A percentile compares a stretch with the other conserved stretches of the same genome.
Evolutionary conservation across 2,797 vertebrate species (phyloP).

Genomic region (Schizopygopsis malacanthus): DNA sequence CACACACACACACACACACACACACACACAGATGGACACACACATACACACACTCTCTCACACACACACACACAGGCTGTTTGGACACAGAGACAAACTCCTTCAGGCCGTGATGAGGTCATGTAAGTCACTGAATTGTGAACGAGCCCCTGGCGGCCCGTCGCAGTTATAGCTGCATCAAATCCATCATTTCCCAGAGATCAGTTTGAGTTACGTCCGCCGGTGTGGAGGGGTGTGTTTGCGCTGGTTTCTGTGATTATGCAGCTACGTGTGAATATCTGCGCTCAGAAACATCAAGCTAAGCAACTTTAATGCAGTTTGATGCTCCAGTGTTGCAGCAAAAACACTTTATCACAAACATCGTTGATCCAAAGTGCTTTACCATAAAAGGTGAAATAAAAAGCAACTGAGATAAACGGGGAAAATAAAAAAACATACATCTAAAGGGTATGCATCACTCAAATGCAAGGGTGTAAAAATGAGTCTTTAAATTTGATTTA

Average conservation of each 20-base stretch:
- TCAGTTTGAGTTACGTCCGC: neutral
- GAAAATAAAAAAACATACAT: too few species aligned
- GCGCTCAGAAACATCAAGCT: neutral
- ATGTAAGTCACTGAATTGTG: neutral
- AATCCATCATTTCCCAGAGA: slow-evolving; percentile 8
- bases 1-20: too few species aligned
- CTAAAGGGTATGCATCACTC: too few species aligned
- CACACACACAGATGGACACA: too few species aligned
- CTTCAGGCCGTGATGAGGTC: neutral
- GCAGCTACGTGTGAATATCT: neutral
- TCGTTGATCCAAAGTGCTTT: too few species aligned
- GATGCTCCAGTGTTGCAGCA: neutral
- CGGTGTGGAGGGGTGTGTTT: neutral
- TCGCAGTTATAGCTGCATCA: neutral
- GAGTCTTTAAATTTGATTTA: too few species aligned
- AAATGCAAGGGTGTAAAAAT: too few species aligned
- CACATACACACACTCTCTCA: too few species aligned
- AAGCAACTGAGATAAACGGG: too few species aligned
- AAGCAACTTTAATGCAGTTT: neutral
- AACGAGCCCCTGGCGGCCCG: slow-evolving; percentile 8
- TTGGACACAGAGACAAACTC: neutral
- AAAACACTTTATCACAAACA: neutral
- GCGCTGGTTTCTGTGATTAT: neutral
- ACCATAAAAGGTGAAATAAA: too few species aligned
- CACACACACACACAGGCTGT: neutral